Percentiles rank a stretch among this genome's conserved stretches.
Evolutionary conservation across 2,888 invertebrate species (phyloP).

Genomic region (Drosophila setosimentum): DNA sequence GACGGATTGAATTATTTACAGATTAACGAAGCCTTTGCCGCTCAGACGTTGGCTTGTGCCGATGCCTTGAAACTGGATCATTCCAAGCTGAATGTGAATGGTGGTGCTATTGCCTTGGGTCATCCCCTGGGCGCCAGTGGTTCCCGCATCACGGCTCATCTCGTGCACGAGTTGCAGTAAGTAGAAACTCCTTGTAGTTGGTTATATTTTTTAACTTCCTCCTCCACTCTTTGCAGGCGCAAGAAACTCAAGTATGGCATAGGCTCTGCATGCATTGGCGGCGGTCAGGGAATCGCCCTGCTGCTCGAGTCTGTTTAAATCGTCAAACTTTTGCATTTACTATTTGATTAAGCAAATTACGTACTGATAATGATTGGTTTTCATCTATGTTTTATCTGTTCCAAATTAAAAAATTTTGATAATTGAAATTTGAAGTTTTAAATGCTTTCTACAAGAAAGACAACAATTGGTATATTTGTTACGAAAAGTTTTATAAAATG

Average conservation of each 20-base stretch:
- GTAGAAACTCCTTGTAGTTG: slow-evolving; percentile 21
- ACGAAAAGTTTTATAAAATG: slow-evolving; percentile 55
- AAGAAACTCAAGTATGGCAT: slow-evolving; percentile 94
- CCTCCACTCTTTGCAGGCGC: slow-evolving; percentile 87
- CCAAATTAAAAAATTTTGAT: slow-evolving; percentile 60
- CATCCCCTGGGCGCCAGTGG: slow-evolving; percentile 99
- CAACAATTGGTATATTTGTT: slow-evolving; percentile 44
- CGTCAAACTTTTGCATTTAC: slow-evolving; percentile 54
- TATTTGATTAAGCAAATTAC: slow-evolving; percentile 36
- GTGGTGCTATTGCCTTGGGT: slow-evolving; percentile 98
- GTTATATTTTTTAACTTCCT: slow-evolving; percentile 1
- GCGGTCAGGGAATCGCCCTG: slow-evolving; percentile 98
- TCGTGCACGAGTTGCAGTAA: slow-evolving; percentile 96
- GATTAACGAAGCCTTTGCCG: slow-evolving; percentile 99
- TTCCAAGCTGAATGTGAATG: slow-evolving; percentile 96
- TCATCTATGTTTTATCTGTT: slow-evolving; percentile 12
- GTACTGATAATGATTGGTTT: slow-evolving; percentile 20
- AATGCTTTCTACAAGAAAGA: slow-evolving; percentile 76
- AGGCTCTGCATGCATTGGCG: slow-evolving; percentile 99
- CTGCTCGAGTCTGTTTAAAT: slow-evolving; percentile 89
- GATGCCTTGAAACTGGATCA: slow-evolving; percentile 95
- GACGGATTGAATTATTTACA: slow-evolving; percentile 80
- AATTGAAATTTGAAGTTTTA: slow-evolving; percentile 48
- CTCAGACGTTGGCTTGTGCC: slow-evolving; percentile 96
- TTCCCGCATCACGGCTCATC: slow-evolving; percentile 94